Percentiles rank a stretch among this genome's conserved stretches.
Evolutionary conservation across 2,888 invertebrate genomes (phyloP).

Genomic region (Melikaiella ostensackeni): DNA sequence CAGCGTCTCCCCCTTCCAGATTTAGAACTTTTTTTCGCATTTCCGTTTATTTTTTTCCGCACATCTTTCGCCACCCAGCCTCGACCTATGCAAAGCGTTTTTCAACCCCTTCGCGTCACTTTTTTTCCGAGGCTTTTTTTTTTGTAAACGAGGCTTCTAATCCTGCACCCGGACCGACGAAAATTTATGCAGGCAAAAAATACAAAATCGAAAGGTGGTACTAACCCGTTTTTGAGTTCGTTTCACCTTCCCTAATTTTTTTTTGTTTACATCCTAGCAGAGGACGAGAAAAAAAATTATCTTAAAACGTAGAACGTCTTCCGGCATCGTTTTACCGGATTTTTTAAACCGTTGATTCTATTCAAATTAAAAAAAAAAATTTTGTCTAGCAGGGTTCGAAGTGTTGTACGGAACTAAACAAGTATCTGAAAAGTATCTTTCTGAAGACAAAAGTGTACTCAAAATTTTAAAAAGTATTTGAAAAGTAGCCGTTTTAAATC

Average conservation of each 20-base stretch:
- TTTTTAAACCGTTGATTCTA: conserved; percentile 12
- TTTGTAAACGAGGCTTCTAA: background rate
- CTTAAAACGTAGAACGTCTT: background rate
- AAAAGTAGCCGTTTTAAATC: too few relatives aligned
- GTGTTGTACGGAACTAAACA: too few relatives aligned
- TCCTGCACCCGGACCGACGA: conserved; percentile 42
- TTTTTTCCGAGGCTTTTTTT: conserved; percentile 51
- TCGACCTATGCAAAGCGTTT: conserved; percentile 68
- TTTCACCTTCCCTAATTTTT: conserved; percentile 4
- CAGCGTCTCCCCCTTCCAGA: conserved; percentile 46
- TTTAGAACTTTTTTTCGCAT: conserved; percentile 61
- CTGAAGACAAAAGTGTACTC: too few relatives aligned
- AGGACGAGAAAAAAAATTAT: conserved; percentile 5
- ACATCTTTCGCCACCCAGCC: conserved; percentile 54
- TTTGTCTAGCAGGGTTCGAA: too few relatives aligned
- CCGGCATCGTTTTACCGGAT: conserved; percentile 5
- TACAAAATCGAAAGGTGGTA: conserved; percentile 65
- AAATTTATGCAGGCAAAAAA: conserved; percentile 58
- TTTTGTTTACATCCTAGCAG: background rate
- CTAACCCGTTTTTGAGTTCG: conserved; percentile 37
- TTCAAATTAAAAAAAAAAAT: too few relatives aligned
- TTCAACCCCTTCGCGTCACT: conserved; percentile 69
- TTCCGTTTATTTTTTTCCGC: conserved; percentile 73
- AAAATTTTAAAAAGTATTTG: too few relatives aligned
- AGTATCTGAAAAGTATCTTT: too few relatives aligned